A percentile compares a stretch with the other conserved stretches of the same genome.
phyloP scores from a whole-genome alignment of 2,113 vertebrate genomes.

The Ibidorhyncha struthersii region DNA sequence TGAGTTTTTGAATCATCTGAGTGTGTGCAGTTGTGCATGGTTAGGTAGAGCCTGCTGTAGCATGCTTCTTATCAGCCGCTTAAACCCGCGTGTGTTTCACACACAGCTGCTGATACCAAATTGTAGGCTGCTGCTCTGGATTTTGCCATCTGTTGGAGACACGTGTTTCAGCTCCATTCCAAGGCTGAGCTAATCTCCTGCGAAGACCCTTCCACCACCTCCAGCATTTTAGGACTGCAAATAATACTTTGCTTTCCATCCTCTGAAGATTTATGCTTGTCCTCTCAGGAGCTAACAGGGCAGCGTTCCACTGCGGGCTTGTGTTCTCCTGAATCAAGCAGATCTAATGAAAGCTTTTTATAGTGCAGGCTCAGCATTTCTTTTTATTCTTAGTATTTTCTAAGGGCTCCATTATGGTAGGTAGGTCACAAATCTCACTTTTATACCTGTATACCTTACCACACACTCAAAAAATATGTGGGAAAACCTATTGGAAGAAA shows the following conservation, averaged over 20 bases:
- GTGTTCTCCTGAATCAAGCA: neutral
- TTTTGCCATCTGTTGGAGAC: constrained; percentile 47
- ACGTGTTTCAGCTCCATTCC: constrained; percentile 6
- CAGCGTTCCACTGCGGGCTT: neutral
- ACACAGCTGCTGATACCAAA: constrained; percentile 19
- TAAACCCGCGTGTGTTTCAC: neutral
- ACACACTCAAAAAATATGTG: neutral
- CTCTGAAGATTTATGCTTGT: neutral
- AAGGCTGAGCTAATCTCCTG: neutral
- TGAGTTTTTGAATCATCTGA: neutral
- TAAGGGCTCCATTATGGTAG: neutral
- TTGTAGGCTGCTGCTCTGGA: neutral
- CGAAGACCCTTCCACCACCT: neutral
- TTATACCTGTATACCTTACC: neutral
- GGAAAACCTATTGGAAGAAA: neutral
- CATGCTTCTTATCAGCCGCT: neutral
- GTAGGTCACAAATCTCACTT: neutral
- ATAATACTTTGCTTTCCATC: neutral
- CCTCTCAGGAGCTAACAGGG: neutral
- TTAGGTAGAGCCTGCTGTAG: neutral
- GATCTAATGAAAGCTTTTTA: neutral
- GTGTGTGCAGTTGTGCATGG: neutral
- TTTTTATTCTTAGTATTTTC: neutral
- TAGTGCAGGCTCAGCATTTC: neutral
- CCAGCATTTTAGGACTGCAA: neutral